Conservation (phyloP, 2,113 vertebrate genomes). For the Rissa tridactyla region DNA sequence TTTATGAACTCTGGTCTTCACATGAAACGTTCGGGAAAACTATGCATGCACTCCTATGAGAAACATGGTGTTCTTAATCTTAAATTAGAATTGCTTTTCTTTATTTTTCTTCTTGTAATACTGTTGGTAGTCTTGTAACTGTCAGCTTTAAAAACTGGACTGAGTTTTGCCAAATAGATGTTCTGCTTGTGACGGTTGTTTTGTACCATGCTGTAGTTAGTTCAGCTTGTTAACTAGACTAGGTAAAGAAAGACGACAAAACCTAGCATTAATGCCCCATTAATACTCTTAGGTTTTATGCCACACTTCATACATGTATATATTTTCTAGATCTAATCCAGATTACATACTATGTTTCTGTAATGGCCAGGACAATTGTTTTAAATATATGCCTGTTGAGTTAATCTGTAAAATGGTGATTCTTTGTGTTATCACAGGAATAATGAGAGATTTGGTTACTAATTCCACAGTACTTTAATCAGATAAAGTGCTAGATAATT, state of each 20-base stretch:
- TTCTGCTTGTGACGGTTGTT: background rate
- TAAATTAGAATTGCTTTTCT: background rate
- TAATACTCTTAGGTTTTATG: background rate
- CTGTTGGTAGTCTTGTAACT: background rate
- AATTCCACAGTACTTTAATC: conserved; percentile 31
- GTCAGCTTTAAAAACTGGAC: background rate
- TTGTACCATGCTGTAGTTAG: background rate
- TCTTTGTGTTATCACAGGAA: background rate
- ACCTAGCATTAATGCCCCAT: background rate
- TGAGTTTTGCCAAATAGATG: background rate
- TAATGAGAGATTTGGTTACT: conserved; percentile 28
- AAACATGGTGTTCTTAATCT: background rate
- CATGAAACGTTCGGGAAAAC: background rate
- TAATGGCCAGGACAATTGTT: background rate
- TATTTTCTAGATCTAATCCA: background rate
- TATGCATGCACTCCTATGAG: background rate
- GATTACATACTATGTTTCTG: background rate
- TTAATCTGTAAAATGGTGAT: background rate
- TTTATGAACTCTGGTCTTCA: background rate
- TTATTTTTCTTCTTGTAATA: background rate
- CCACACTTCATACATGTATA: background rate
- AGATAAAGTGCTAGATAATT: conserved; percentile 24
- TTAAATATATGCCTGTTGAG: background rate
- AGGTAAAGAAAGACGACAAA: background rate
- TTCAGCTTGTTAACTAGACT: background rate